Evolutionary conservation across 2,113 vertebrate species (phyloP), one percentile per base, ranked within the genome.

Genomic region (Nansenia antarctica): DNA sequence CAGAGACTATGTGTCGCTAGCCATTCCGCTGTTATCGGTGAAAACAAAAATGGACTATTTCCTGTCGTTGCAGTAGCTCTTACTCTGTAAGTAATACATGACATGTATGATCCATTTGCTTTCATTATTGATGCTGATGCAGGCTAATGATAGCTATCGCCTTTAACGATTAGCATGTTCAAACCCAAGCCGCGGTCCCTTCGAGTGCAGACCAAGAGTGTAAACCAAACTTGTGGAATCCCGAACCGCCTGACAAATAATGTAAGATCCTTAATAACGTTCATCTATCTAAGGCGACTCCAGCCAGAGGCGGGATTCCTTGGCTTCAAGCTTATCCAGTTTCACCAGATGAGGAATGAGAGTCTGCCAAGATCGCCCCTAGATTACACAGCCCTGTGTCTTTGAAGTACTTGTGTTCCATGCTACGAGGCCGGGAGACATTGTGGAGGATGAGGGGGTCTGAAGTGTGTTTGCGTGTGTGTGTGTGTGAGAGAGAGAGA

Each of bases 201-300:
- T 52, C 20, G n/a, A n/a, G n/a, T n/a, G n/a, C n/a, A n/a, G n/a
- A n/a, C n/a, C n/a, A n/a, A n/a, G n/a, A n/a, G n/a, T 53, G 39
- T 45, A 15, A 18, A 18, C 39, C n/a, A 14, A 45, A 45, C 39
- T 18, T 18, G 32, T 62, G 78, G 74, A 69, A 81, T 82, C 54
- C 39, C 32, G n/a, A 37, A 35, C 75, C 72, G 78, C 85, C 78
- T 72, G 74, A 82, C 74, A 76, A 85, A 88, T 80, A 85, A 81
- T 68, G 58, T 77, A 76, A 83, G 74, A 82, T 85, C 74, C 76
- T 78, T 86, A 85, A 85, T 87, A 83, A 87, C 69, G 65, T 70
- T 81, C 76, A 83, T 89, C 79, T 79, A 75, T 81, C 72, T 78
- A 74, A 79, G 49, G 24, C 62, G 77, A 54, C 66, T 78, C 67